Percentiles rank a stretch among this genome's conserved stretches.
These are phyloP conservation scores for Metallyticus violacea DNA, from an alignment of 2,888 invertebrate species.

Conservation along the genomic window DNA sequence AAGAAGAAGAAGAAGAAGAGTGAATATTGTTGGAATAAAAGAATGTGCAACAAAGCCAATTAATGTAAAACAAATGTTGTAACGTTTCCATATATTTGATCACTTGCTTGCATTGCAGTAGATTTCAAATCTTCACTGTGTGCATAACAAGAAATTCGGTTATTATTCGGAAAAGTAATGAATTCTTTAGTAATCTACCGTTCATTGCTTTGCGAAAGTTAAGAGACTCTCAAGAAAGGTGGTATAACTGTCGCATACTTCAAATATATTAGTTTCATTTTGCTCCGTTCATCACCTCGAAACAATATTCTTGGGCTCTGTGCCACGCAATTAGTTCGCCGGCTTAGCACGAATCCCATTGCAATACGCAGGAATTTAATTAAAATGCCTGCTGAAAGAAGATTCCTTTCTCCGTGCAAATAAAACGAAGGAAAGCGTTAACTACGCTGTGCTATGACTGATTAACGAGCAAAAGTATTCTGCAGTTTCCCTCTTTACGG, in stretches of 20 bases:
- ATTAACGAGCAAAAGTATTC: not conserved
- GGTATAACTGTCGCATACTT: too few species aligned
- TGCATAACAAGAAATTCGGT: too few species aligned
- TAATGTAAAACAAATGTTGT: too few species aligned
- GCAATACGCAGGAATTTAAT: slow-evolving; percentile 8
- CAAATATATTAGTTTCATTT: not conserved
- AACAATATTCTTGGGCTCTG: not conserved
- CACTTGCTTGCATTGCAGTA: too few species aligned
- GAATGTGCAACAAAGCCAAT: too few species aligned
- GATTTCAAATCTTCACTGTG: too few species aligned
- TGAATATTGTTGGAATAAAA: too few species aligned
- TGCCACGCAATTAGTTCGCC: not conserved
- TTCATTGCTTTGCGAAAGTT: not conserved
- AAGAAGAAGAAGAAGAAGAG: too few species aligned
- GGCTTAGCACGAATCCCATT: not conserved
- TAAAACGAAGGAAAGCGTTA: not conserved
- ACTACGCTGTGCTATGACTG: not conserved
- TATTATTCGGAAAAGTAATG: not conserved
- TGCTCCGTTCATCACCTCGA: not conserved
- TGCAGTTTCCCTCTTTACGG: not conserved
- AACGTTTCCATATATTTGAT: too few species aligned
- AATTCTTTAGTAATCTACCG: not conserved
- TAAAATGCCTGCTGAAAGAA: slow-evolving; percentile 17
- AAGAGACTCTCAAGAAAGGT: not conserved
- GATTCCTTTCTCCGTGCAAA: slow-evolving; percentile 9